Evolutionary conservation across 1,140 invertebrate species (phyloP).

Genomic region (Drosophila baimaii): DNA sequence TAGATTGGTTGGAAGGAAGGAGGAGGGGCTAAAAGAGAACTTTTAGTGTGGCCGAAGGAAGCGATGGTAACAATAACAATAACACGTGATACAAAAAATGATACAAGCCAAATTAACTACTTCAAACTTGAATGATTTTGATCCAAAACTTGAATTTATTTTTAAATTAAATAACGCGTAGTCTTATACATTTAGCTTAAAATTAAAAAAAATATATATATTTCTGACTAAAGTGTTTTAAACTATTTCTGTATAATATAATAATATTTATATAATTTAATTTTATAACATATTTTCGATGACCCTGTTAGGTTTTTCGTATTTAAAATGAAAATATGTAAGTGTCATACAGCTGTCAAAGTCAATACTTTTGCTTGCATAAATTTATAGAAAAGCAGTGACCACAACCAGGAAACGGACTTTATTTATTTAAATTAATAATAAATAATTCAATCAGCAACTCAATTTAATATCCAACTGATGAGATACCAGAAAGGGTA

Average conservation of each 20-base stretch:
- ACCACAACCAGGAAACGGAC: not conserved
- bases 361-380: not conserved
- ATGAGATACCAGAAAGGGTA: not conserved
- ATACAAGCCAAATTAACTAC: not conserved
- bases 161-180: too few species aligned
- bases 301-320: not conserved
- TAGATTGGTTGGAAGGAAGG: slow-evolving; percentile 5
- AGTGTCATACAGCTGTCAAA: slow-evolving; percentile 1
- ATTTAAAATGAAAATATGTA: not conserved
- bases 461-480: too few species aligned
- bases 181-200: too few species aligned
- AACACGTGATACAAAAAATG: slow-evolving; percentile 64
- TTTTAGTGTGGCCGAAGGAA: slow-evolving; percentile 49
- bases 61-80: slow-evolving; percentile 23
- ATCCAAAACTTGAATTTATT: not conserved
- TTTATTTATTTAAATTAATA: not conserved
- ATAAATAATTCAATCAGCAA: not conserved
- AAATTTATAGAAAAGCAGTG: not conserved
- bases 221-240: too few species aligned
- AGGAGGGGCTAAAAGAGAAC: slow-evolving; percentile 16
- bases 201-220: too few species aligned
- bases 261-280: too few species aligned
- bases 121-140: not conserved
- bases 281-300: too few species aligned
- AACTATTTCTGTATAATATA: too few species aligned